Base-by-base conservation (phyloP, 2,888 invertebrate genomes). In the Pterostichus niger region DNA sequence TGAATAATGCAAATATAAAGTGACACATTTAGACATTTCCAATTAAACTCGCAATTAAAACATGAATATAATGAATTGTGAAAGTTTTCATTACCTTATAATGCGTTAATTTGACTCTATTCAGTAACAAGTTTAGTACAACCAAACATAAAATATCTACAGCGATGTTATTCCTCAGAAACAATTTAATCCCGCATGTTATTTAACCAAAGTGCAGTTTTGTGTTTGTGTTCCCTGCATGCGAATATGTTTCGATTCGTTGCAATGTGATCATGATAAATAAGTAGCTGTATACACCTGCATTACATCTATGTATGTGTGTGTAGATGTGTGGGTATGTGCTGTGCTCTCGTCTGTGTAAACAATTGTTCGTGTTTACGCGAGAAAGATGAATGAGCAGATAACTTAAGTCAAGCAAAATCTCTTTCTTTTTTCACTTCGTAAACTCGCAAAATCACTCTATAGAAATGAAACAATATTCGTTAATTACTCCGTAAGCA, bases 321-420 rank as follows among this genome's bases (percentile, higher is more conserved):
- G 44, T 71, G 40, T 71, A 13, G 13, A 9, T 15, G 71, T 59
- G 17, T 59, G 59, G 1, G 59, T 59, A 17, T 59, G 17, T 59
- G 44, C 15, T 73, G 73, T 73, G 68, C 68, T 71, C 44, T 71
- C 44, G 17, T 1, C 40, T 71, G 10, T 71, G 68, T 71, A 71
- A 71, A 71, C 68, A 71, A 71, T 71, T 71, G 68, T 71, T 71
- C 68, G 17, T 44, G 68, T 40, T 71, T 71, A 71, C 11, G 13
- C 10, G 44, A 71, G 68, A 71, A 71, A 71, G 68, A 71, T 71
- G 68, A 44, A 71, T 71, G 68, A 44, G 44, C 44, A 71, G 68
- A 44, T 71, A 44, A 13, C 24, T 9, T 56, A 56, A 56, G 3
- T 15, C 44, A 17, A 71, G 68, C 15, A 44, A 68, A 15, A 17